These are phyloP conservation scores for Lycophotia porphyrea DNA, from an alignment of 2,888 invertebrate genomes.

Conservation along the genomic window DNA sequence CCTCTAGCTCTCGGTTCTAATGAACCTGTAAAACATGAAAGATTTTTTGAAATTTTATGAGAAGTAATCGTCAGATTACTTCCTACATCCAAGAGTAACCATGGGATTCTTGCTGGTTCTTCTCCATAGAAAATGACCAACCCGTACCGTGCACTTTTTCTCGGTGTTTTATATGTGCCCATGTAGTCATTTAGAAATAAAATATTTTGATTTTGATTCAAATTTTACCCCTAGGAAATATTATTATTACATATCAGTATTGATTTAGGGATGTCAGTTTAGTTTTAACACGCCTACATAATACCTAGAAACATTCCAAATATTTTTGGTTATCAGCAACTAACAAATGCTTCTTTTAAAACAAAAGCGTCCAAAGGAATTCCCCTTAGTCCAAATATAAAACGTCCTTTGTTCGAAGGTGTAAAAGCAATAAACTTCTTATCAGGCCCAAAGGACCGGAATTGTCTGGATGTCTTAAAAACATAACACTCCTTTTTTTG, in stretches of 20 bases:
- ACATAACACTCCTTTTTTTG: too few species aligned
- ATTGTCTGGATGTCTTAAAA: constrained; percentile 62
- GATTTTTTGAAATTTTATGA: background rate
- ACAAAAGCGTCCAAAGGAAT: constrained; percentile 56
- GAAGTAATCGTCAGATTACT: too few species aligned
- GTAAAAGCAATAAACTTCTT: constrained; percentile 70
- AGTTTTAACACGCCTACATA: constrained; percentile 1
- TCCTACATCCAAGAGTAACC: too few species aligned
- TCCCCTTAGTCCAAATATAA: constrained; percentile 54
- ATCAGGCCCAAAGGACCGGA: constrained; percentile 49
- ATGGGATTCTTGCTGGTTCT: too few species aligned
- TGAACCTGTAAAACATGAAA: background rate
- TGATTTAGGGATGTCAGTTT: background rate
- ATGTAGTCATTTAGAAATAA: too few species aligned
- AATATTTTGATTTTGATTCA: too few species aligned
- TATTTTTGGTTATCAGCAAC: constrained; percentile 47
- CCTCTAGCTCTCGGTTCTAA: background rate
- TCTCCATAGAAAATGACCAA: too few species aligned
- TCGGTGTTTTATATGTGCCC: too few species aligned
- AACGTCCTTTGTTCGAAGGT: constrained; percentile 69
- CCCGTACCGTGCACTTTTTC: too few species aligned
- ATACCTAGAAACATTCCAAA: constrained; percentile 34
- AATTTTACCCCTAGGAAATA: background rate
- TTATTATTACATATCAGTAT: background rate
- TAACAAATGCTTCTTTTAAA: constrained; percentile 58